Percentiles rank a stretch among this genome's conserved stretches.
These are phyloP conservation scores for Diadophis punctatus DNA, from an alignment of 2,113 vertebrate genomes.

Conservation along the genomic window DNA sequence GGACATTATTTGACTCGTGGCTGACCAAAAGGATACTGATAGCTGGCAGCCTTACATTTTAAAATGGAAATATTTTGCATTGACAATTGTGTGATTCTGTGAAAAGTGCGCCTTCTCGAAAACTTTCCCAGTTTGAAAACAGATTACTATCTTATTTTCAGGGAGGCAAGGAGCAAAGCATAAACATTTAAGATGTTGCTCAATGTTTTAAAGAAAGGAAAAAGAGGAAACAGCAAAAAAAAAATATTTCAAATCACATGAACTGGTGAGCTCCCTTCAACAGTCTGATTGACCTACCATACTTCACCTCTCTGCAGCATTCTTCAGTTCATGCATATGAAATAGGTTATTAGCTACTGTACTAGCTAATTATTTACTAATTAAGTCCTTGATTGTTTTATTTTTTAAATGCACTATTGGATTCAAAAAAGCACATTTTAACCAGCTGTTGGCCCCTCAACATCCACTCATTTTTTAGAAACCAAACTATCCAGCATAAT, in stretches of 20 bases:
- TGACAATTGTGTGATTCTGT: not conserved
- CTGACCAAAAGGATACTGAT: not conserved
- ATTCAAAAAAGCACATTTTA: not conserved
- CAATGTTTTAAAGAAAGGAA: not conserved
- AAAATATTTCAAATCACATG: not conserved
- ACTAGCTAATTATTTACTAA: not conserved
- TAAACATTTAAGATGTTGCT: not conserved
- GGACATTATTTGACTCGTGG: not conserved
- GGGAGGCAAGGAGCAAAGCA: no score
- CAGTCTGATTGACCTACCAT: not conserved
- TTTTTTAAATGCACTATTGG: not conserved
- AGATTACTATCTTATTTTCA: not conserved
- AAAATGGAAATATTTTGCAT: not conserved
- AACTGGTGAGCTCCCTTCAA: not conserved
- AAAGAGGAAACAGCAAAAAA: not conserved
- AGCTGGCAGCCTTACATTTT: not conserved
- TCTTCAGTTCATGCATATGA: not conserved
- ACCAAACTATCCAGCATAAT: not conserved
- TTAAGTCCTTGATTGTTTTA: not conserved
- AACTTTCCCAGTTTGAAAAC: not conserved
- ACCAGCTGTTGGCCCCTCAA: not conserved
- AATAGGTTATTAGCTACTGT: not conserved
- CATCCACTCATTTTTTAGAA: not conserved
- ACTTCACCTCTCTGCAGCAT: not conserved
- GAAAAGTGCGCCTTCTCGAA: not conserved